phyloP scores from a whole-genome alignment of 2,797 vertebrate species.

The Microchirus variegatus region DNA sequence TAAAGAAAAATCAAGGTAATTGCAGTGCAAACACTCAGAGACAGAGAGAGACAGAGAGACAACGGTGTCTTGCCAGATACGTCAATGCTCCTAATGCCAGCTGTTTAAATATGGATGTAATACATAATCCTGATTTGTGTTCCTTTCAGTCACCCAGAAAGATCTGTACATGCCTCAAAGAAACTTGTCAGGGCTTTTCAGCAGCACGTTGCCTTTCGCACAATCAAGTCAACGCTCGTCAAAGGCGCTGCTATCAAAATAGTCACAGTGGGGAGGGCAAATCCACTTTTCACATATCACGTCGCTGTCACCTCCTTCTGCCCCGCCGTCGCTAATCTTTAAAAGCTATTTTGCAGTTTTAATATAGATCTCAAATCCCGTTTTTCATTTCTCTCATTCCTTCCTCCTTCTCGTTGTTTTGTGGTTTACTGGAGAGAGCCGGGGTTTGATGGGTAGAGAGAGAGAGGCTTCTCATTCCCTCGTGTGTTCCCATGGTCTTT shows the following conservation, averaged over 20 bases:
- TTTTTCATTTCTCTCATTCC: conserved; percentile 56
- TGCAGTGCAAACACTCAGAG: conserved; percentile 43
- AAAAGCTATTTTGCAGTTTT: conserved; percentile 84
- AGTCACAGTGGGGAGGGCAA: conserved; percentile 71
- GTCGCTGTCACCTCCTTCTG: conserved; percentile 77
- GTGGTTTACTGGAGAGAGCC: conserved; percentile 69
- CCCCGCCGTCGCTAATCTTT: conserved; percentile 83
- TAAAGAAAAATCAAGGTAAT: conserved; percentile 62
- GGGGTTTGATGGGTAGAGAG: conserved; percentile 60
- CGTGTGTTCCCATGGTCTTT: conserved; percentile 71
- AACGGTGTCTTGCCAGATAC: too few species aligned
- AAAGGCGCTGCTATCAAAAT: conserved; percentile 74
- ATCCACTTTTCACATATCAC: conserved; percentile 75
- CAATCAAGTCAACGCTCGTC: conserved; percentile 78
- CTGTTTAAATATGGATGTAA: conserved; percentile 76
- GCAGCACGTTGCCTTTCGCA: conserved; percentile 63
- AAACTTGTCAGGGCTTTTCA: conserved; percentile 78
- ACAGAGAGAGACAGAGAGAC: conserved; percentile 26
- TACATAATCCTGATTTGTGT: conserved; percentile 80
- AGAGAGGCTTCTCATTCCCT: conserved; percentile 67
- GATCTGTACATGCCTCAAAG: conserved; percentile 75
- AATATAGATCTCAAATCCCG: conserved; percentile 84
- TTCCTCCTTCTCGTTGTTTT: conserved; percentile 69
- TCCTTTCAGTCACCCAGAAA: conserved; percentile 74
- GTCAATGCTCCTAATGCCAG: conserved; percentile 70